phyloP scores from a whole-genome alignment of 2,797 vertebrate species.

The Mus spretus region DNA sequence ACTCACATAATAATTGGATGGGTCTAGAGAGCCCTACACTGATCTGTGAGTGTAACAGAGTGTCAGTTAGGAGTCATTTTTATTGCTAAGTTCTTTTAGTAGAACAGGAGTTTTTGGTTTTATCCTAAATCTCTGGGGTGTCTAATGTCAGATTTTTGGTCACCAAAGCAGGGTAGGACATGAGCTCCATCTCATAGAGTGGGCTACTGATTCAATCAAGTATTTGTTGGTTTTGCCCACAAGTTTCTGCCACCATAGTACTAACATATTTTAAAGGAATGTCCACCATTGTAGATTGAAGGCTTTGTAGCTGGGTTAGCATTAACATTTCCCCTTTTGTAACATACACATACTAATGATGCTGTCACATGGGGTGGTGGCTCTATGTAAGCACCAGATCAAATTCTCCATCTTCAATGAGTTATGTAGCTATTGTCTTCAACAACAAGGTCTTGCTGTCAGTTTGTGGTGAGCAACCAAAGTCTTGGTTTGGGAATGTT shows the following conservation, averaged over 20 bases:
- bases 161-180: not conserved
- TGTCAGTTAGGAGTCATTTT: not conserved
- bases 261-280: not conserved
- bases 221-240: not conserved
- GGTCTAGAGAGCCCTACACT: too few species aligned
- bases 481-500: too few species aligned
- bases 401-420: not conserved
- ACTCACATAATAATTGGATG: too few species aligned
- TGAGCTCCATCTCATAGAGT: not conserved
- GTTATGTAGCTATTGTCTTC: not conserved
- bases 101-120: not conserved
- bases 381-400: not conserved
- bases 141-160: not conserved
- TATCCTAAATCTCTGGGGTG: not conserved
- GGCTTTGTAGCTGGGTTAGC: not conserved
- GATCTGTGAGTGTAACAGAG: too few species aligned
- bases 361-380: not conserved
- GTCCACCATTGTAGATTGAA: not conserved
- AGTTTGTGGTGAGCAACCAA: too few species aligned
- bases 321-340: not conserved
- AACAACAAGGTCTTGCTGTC: not conserved
- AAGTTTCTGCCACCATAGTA: not conserved
- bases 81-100: not conserved
- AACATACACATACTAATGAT: not conserved
- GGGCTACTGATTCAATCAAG: not conserved